Evolutionary conservation across 2,113 vertebrate genomes (phyloP).

Genomic region (Zosterops hypoxanthus): DNA sequence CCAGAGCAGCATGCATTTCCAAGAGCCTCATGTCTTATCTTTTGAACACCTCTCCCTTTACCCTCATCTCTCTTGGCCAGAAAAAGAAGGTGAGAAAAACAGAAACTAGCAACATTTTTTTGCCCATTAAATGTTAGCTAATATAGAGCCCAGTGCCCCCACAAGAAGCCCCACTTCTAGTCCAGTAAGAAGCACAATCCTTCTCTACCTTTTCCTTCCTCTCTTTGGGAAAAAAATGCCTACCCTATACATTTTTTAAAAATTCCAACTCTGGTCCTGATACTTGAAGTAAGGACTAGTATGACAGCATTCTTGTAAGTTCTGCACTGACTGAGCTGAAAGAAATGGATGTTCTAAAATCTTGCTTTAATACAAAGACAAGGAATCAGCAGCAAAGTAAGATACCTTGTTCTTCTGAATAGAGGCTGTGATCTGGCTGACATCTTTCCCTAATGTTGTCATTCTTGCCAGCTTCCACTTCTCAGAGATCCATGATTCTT

Average conservation of each 20-base stretch:
- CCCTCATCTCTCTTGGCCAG: neutral
- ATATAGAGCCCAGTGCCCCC: neutral
- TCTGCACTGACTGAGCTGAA: neutral
- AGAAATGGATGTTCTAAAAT: neutral
- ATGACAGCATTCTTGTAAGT: neutral
- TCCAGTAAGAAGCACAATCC: neutral
- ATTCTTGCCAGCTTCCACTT: constrained; percentile 74
- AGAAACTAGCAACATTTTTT: neutral
- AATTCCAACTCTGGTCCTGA: neutral
- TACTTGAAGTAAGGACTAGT: neutral
- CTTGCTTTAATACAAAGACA: neutral
- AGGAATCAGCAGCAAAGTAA: neutral
- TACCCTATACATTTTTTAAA: rapidly evolving
- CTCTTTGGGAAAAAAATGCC: neutral
- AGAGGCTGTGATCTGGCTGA: constrained; percentile 77
- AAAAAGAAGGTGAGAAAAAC: neutral
- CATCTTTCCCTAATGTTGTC: constrained; percentile 72
- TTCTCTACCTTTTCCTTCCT: neutral
- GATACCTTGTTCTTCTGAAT: constrained; percentile 87
- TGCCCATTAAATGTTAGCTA: neutral
- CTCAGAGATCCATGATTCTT: constrained; percentile 83
- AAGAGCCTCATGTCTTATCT: neutral
- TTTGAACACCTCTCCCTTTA: neutral
- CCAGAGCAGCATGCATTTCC: neutral
- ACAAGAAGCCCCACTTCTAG: neutral